Percentiles rank a stretch among this genome's conserved stretches.
These are phyloP conservation scores for Lutjanus campechanus DNA, from an alignment of 2,797 vertebrate species.

Conservation along the genomic window DNA sequence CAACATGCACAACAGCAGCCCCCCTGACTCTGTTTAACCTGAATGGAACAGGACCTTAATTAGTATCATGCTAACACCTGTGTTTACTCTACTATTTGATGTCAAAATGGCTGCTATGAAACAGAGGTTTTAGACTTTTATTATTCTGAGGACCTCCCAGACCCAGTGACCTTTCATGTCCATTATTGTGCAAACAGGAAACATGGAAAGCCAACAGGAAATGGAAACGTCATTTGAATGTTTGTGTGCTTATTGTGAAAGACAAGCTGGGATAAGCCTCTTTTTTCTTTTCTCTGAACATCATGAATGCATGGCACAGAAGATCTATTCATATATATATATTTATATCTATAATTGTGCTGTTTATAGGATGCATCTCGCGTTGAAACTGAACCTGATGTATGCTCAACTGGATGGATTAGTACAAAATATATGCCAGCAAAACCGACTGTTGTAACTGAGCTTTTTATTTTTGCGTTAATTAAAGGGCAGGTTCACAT, in stretches of 20 bases:
- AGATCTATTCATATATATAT: background rate
- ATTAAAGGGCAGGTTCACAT: no score
- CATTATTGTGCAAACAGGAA: constrained; percentile 17
- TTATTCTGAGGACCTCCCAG: background rate
- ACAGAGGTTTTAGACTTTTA: background rate
- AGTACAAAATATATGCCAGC: no score
- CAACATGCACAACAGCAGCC: no score
- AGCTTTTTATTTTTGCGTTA: no score
- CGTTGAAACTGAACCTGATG: no score
- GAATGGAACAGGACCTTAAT: no score
- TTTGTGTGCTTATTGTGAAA: background rate
- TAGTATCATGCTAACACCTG: no score
- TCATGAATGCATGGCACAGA: background rate
- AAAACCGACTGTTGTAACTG: no score
- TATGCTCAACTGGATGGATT: background rate
- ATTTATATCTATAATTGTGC: background rate
- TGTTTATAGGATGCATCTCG: background rate
- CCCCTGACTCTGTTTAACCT: no score
- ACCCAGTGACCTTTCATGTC: background rate
- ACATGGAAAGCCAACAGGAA: constrained; percentile 3
- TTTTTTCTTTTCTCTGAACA: background rate
- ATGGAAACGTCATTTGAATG: constrained; percentile 10
- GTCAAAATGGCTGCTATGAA: no score
- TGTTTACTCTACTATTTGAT: no score
- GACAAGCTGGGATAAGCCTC: no score